Base-by-base conservation (phyloP, 2,113 vertebrate genomes). In the Calidris pugnax region DNA sequence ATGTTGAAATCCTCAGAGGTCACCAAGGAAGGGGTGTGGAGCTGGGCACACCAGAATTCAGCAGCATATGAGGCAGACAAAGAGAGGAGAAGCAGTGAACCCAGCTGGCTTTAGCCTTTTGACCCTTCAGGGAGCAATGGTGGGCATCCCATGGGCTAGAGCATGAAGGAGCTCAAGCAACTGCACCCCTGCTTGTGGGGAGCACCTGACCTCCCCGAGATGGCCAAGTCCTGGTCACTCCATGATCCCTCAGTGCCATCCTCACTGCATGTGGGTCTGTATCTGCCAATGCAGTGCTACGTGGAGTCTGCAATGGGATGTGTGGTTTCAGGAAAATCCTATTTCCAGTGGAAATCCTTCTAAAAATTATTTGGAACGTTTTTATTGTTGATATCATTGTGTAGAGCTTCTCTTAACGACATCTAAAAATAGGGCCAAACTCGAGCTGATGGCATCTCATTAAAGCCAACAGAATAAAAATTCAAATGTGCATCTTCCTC, bases 201-300 rank as follows among this genome's bases (percentile, higher is more conserved):
- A 18, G 10, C 28, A 47, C 30, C n/a, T 56, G 48, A 4, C 8
- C 13, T 17, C 18, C 24, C 30, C 0, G 0, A 33, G 26, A 7
- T 39, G 33, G 23, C 35, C 7, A 3, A 33, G 10, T 18, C 35
- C 45, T 83, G 45, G 12, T 48, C 12, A 39, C 13, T 27, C 41
- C 32, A 2, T 16, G 39, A 57, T 14, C 39, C 35, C 64, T 83
- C 56, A 57, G 43, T 28, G 43, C 37, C 26, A 23, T 24, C 57
- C 53, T 47, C 0, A 0, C 56, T 41, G 24, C 0, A 0, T n/a
- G 23, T 48, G 14, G 12, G 43, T 84, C 39, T 68, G 84, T n/a
- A 28, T 4, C 39, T 50, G 43, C 32, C 66, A 82, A 16, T 0
- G 1, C 22, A 39, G 4, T 39, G 26, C 62, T 88, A 30, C 27